Evolutionary conservation across 2,888 invertebrate genomes (phyloP).

Genomic region (Oscheius onirici): DNA sequence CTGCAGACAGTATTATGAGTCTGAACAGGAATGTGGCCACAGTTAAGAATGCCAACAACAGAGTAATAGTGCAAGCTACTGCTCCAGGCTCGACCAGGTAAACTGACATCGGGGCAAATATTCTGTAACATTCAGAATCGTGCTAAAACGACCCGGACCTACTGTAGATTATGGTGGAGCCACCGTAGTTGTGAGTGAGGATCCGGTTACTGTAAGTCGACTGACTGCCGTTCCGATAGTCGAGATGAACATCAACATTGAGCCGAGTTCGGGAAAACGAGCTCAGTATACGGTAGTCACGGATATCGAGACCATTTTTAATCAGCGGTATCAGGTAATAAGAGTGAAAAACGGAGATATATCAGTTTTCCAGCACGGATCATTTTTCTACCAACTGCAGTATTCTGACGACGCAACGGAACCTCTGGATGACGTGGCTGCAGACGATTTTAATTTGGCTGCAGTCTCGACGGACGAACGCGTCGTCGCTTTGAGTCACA

Average conservation of each 20-base stretch:
- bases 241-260: slow-evolving; percentile 44
- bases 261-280: slow-evolving; percentile 25
- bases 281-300: slow-evolving; percentile 40
- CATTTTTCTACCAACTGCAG: slow-evolving; percentile 50
- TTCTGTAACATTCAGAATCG: slow-evolving; percentile 39
- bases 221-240: slow-evolving; percentile 41
- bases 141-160: slow-evolving; percentile 42
- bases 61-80: slow-evolving; percentile 50
- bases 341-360: no score
- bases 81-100: slow-evolving; percentile 48
- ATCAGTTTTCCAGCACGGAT: slow-evolving; percentile 46
- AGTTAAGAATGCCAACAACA: slow-evolving; percentile 43
- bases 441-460: slow-evolving; percentile 47
- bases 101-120: neutral
- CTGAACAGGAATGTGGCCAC: slow-evolving; percentile 38
- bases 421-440: slow-evolving; percentile 47
- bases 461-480: slow-evolving; percentile 54
- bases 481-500: slow-evolving; percentile 54
- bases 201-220: slow-evolving; percentile 38
- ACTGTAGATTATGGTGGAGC: slow-evolving; percentile 48
- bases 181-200: slow-evolving; percentile 41
- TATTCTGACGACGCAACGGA: slow-evolving; percentile 61
- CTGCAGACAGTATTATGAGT: slow-evolving; percentile 28
- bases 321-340: slow-evolving; percentile 49
- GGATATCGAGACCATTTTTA: slow-evolving; percentile 35